Evolutionary conservation across 2,113 vertebrate genomes (phyloP), one percentile per base, ranked within the genome.

Genomic region (Odontesthes bonariensis): DNA sequence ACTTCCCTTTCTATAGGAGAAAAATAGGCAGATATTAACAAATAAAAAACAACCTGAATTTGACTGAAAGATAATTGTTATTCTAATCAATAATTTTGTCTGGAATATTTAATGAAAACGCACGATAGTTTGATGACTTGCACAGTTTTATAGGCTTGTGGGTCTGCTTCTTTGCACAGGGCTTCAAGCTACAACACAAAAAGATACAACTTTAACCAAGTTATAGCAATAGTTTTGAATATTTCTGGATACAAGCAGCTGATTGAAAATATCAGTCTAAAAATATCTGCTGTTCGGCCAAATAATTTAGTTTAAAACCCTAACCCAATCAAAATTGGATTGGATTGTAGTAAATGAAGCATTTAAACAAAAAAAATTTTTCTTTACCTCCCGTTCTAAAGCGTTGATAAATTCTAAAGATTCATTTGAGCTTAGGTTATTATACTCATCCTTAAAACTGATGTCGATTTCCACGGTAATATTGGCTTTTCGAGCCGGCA

Each of bases 401-500:
- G 0, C 77, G 0, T 40, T 49, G 73, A 81, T 91, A 9, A 92
- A 80, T 8, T 7, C 5, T 10, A 70, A 12, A 12, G 85, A 84
- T n/a, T 73, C 0, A 9, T 31, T 0, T 19, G 91, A 94, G 3
- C 0, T 78, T 20, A 90, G 20, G 71, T 89, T 2, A 1, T 81
- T 20, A 75, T 66, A 92, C 4, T 46, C 77, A 0, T 8, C 0
- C 5, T 1, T 3, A 70, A 83, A 94, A 3, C 8, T 0, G 0
- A 53, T 20, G 0, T 70, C 7, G 44, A 94, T 75, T 81, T 58
- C 52, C 46, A 94, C 54, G 59, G 87, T 86, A 55, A 94, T 33
- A 46, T 70, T 92, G 22, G 79, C 77, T 20, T 87, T 87, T 70
- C 87, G 83, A 56, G 79, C 83, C 35, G 87, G 93, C n/a, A 81